Conservation (phyloP, 2,888 invertebrate species). For the Melieria omissa region DNA sequence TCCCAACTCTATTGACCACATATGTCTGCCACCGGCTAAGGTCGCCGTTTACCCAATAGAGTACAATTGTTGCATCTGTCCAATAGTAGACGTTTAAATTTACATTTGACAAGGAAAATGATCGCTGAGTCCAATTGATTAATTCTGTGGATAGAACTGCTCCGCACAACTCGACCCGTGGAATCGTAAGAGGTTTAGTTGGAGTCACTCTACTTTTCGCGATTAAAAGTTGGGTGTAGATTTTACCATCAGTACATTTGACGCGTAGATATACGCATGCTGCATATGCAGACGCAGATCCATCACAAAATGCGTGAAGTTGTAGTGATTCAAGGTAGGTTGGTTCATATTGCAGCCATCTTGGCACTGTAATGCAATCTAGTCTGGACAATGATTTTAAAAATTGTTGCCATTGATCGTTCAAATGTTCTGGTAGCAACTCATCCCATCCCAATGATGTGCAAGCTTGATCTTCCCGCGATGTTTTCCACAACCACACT, state of each 20-base stretch:
- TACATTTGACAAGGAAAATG: not conserved
- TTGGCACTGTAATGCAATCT: slow-evolving; percentile 5
- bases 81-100: not conserved
- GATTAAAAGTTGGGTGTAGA: rapidly evolving
- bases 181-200: no score
- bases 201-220: no score
- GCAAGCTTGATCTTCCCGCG: not conserved
- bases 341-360: slow-evolving; percentile 16
- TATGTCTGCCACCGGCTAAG: slow-evolving; percentile 2
- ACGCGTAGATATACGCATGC: not conserved
- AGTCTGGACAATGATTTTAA: not conserved
- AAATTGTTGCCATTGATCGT: not conserved
- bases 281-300: not conserved
- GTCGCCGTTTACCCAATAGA: slow-evolving; percentile 1
- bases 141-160: slow-evolving; percentile 10
- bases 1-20: slow-evolving; percentile 2
- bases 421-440: not conserved
- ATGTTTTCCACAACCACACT: not conserved
- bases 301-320: no score
- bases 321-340: not conserved
- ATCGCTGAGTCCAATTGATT: slow-evolving; percentile 1
- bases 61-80: slow-evolving; percentile 1
- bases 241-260: not conserved
- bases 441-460: slow-evolving; percentile 10
- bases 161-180: not conserved